A percentile compares a stretch with the other conserved stretches of the same genome.
phyloP scores from a whole-genome alignment of 1,140 invertebrate genomes.

The Drosophila jambulina region DNA sequence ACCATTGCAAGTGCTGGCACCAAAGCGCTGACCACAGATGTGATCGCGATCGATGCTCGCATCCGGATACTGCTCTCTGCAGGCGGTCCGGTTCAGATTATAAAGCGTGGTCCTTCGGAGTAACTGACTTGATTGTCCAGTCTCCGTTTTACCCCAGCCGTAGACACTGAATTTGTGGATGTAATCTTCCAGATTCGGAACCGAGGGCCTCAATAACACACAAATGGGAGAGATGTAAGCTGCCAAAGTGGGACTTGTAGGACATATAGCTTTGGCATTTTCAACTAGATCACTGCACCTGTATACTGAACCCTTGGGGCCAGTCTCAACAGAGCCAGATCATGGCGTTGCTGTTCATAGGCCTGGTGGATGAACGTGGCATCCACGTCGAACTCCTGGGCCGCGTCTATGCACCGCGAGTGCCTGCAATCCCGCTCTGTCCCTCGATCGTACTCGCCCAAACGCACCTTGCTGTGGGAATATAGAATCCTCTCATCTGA shows the following conservation, averaged over 20 bases:
- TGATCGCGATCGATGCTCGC: background rate
- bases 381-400: conserved; percentile 10
- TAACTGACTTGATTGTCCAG: background rate
- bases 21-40: background rate
- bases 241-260: background rate
- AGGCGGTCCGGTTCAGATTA: background rate
- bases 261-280: too few species aligned
- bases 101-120: background rate
- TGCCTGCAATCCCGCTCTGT: background rate
- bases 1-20: background rate
- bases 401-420: background rate
- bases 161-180: conserved; percentile 4
- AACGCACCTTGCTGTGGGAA: background rate
- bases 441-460: background rate
- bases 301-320: background rate
- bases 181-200: background rate
- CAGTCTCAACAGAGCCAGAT: conserved; percentile 13
- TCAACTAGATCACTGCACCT: background rate
- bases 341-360: background rate
- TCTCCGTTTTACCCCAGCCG: conserved; percentile 13
- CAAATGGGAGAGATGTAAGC: conserved; percentile 17
- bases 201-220: conserved; percentile 8
- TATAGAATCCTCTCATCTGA: background rate
- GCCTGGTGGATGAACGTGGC: background rate
- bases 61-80: background rate